Base-by-base conservation (phyloP, 2,888 invertebrate species). In the Polymixis flavicincta region DNA sequence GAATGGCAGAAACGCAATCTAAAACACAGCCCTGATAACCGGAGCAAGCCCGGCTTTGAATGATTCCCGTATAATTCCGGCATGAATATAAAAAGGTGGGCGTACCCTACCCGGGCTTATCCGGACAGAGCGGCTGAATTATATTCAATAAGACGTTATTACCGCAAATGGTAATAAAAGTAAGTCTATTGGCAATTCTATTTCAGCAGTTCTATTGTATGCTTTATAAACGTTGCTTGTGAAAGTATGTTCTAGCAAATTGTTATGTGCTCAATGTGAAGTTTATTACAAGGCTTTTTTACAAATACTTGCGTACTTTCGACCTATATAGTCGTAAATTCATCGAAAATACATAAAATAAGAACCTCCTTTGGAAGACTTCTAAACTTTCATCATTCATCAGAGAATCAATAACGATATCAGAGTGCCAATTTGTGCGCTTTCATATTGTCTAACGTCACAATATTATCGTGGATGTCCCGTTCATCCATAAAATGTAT, bases 41-140 rank as follows among this genome's bases (percentile, higher is more conserved):
- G 25, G 9, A 28, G 19, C 66, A 72, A 70, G 14, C 60, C 69
- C 32, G 55, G 70, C 85, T 73, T 64, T 60, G 74, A 75, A 67
- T 75, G 80, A 75, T 80, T 68, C 68, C 55, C 81, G 84, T 83
- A 87, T 83, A 87, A 86, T 86, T 82, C 67, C 71, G 55, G 61
- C 78, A 87, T 86, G 87, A 86, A 86, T 87, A 86, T 84, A 85
- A 86, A 82, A 80, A 82, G 72, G 82, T 82, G 61, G 82, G 78
- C 79, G 82, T 79, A 67, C 72, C 68, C 68, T 28, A 66, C 66
- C 71, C 72, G 60, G 73, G 76, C 32, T 75, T 76, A 74, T 82
- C 55, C 74, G 76, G 82, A 68, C 48, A 65, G 42, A 45, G 48
- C 52, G 54, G n/a, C 67, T 59, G 76, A 85, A 86, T 82, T 82